Evolutionary conservation across 2,888 invertebrate species (phyloP), one percentile per base, ranked within the genome.

Genomic region (Scaptomyza flava): DNA sequence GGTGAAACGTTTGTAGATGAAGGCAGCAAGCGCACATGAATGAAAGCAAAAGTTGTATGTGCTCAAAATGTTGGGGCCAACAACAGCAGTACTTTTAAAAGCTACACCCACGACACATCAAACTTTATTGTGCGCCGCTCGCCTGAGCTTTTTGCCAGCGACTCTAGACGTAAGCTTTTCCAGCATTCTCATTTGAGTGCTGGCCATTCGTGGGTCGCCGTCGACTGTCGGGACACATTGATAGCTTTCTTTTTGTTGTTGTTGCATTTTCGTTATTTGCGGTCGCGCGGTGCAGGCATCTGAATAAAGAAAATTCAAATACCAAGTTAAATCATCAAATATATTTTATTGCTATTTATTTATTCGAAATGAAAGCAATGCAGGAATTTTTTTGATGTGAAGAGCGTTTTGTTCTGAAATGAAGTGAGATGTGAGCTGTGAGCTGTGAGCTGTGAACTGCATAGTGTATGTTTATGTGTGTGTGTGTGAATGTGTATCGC

Each of bases 111-210:
- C 63, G 59, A 66, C 60, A 68, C 63, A 62, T 42, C 68, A 67
- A 71, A 68, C 75, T 75, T 70, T 66, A 36, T n/a, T 2, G 11
- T 14, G n/a, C 14, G 20, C 12, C 20, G 27, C 38, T 38, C 23
- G 72, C 70, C 83, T 66, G 53, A 81, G 83, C 81, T 81, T 81
- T 81, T 41, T 36, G 56, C 14, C 36, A 31, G 31, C 56, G 45
- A 51, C 45, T 68, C 59, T 34, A 56, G 46, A 38, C 68, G 47
- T 14, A 58, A 75, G 76, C 75, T 81, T 77, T 83, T 71, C 66
- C 83, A 75, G 78, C 83, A 83, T 68, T 83, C 70, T 78, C 81
- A 78, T 56, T 76, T 54, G 68, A 80, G 72, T 67, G 78, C 42
- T 78, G 66, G 70, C 64, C 78, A 52, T 67, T 68, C 65, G 68